Percentiles rank a stretch among this genome's conserved stretches.
These are phyloP conservation scores for Holothuria leucospilota DNA, from an alignment of 53 echinoderm and acorn worm species.

Conservation along the genomic window DNA sequence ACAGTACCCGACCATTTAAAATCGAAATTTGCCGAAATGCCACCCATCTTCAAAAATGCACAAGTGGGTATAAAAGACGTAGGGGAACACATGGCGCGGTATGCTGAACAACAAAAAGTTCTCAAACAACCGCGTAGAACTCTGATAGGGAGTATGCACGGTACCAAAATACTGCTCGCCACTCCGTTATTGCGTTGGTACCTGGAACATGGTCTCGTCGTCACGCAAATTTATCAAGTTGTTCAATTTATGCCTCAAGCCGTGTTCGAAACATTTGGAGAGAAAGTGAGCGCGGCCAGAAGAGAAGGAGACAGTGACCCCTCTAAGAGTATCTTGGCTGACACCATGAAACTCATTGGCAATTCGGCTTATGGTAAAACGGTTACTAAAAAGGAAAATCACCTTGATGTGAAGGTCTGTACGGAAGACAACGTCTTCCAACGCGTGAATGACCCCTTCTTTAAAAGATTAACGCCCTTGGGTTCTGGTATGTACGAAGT, in stretches of 20 bases:
- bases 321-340: conserved; percentile 51
- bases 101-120: neutral
- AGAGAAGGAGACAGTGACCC: conserved; percentile 49
- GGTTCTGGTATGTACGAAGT: neutral
- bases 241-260: too few relatives aligned
- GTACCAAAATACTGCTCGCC: conserved; percentile 48
- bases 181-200: conserved; percentile 59
- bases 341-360: conserved; percentile 67
- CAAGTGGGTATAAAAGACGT: too few relatives aligned
- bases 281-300: conserved; percentile 61
- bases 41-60: too few relatives aligned
- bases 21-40: too few relatives aligned
- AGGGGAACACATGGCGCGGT: conserved; percentile 36
- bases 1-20: too few relatives aligned
- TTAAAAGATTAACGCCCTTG: too few relatives aligned
- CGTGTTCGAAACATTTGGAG: conserved; percentile 54
- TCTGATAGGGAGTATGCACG: conserved; percentile 60
- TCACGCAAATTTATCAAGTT: conserved; percentile 57
- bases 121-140: too few relatives aligned
- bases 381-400: too few relatives aligned
- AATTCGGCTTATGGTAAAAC: too few relatives aligned
- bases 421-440: conserved; percentile 2
- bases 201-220: conserved; percentile 56
- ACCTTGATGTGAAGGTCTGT: conserved; percentile 26
- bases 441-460: too few relatives aligned